Evolutionary conservation across 1,140 invertebrate species (phyloP).

Genomic region (Lethrus apterus): DNA sequence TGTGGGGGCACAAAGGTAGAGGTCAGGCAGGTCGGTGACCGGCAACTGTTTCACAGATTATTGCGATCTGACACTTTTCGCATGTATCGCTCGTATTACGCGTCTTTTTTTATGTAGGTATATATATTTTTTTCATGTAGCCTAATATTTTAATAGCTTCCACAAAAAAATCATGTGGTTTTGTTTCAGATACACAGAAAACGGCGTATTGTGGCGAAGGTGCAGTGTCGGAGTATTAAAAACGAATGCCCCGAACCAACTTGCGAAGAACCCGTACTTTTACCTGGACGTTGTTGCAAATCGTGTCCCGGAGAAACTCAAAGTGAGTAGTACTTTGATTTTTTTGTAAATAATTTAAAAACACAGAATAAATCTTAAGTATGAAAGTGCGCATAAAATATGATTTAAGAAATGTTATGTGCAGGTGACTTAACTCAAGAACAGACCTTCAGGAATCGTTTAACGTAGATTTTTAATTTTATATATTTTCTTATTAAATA

Average conservation of each 20-base stretch:
- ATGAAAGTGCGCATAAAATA: too few species aligned
- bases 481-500: too few species aligned
- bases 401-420: too few species aligned
- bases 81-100: too few species aligned
- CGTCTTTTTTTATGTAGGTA: too few species aligned
- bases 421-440: too few species aligned
- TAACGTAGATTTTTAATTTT: too few species aligned
- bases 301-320: conserved; percentile 69
- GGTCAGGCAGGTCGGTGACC: conserved; percentile 28
- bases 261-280: conserved; percentile 77
- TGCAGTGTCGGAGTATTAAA: conserved; percentile 82
- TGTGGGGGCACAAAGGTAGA: conserved; percentile 28
- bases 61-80: too few species aligned
- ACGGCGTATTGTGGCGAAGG: conserved; percentile 72
- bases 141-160: not conserved
- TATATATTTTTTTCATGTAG: not conserved
- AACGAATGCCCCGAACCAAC: conserved; percentile 79
- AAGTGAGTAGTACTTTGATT: conserved; percentile 53
- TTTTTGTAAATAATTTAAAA: too few species aligned
- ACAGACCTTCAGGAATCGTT: too few species aligned
- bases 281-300: conserved; percentile 83
- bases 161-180: too few species aligned
- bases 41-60: conserved; percentile 22
- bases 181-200: conserved; percentile 76
- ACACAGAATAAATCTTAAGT: too few species aligned